Conservation (phyloP, 2,888 invertebrate species). For the Rhamnusium bicolor region DNA sequence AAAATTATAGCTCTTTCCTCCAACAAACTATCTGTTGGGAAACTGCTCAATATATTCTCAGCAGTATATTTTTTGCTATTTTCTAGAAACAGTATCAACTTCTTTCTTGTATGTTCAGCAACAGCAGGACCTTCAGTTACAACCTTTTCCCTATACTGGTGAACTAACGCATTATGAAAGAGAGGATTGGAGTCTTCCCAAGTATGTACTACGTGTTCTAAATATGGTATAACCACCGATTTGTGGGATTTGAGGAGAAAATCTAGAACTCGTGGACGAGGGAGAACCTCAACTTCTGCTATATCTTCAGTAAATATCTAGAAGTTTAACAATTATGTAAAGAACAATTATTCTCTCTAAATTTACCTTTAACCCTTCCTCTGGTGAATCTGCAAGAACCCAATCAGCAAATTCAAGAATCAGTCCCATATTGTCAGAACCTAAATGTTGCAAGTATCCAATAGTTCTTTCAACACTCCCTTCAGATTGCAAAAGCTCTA, state of each 20-base stretch:
- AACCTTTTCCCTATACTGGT: constrained; percentile 87
- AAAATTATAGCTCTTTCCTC: constrained; percentile 96
- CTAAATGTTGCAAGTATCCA: constrained; percentile 92
- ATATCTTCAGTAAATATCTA: constrained; percentile 89
- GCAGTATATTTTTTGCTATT: constrained; percentile 88
- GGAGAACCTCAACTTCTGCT: constrained; percentile 90
- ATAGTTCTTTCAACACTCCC: constrained; percentile 90
- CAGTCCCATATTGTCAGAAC: constrained; percentile 79
- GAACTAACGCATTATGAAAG: constrained; percentile 93
- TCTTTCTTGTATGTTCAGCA: constrained; percentile 74
- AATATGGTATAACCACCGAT: constrained; percentile 88
- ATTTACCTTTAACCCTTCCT: constrained; percentile 83
- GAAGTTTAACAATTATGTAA: background rate
- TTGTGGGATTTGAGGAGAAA: constrained; percentile 89
- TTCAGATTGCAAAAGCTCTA: constrained; percentile 87
- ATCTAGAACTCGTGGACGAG: constrained; percentile 90
- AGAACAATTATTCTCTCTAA: constrained; percentile 3
- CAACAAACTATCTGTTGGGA: constrained; percentile 87
- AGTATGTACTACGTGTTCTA: constrained; percentile 93
- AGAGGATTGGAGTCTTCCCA: constrained; percentile 90
- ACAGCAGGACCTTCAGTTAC: constrained; percentile 70
- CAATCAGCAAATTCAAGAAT: constrained; percentile 96
- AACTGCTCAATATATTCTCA: constrained; percentile 88
- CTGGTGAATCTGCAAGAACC: constrained; percentile 89
- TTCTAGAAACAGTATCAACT: constrained; percentile 85